Evolutionary conservation across 2,113 vertebrate species (phyloP), one percentile per base, ranked within the genome.

Genomic region (Argyrosomus japonicus): DNA sequence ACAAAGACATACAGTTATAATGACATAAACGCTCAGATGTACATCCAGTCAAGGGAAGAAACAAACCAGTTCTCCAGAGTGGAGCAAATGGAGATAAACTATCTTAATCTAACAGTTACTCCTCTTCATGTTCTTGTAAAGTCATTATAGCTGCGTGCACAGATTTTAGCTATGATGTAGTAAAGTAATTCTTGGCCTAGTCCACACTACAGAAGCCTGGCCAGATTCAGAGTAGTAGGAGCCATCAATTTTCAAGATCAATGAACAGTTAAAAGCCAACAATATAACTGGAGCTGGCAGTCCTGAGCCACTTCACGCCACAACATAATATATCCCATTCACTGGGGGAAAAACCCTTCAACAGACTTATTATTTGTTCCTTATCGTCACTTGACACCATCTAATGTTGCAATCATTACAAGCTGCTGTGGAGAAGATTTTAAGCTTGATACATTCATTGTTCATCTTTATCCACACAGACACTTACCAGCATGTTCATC

Each of bases 401-500:
- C 19, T 50, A 54, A 60, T 54, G 27, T 1, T 17, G 10, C 4
- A 21, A 47, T 47, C 29, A 43, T 12, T 65, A 14, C 25, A 40
- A 58, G 32, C 10, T 69, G 56, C 4, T 75, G 40, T 60, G n/a
- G 45, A 47, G 3, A 48, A 40, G 6, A 57, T 13, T 48, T 7
- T 47, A 54, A 58, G 29, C 48, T 69, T 36, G 25, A 77, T 23
- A 36, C 23, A 70, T 57, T 75, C 32, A 19, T 57, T 18, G 62
- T 57, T 14, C 5, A 48, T 83, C 17, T 7, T 65, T 15, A 75
- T 68, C 17, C 65, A 77, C 89, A 61, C 82, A 87, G n/a, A 47
- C 91, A 98, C 97, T 98, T 96, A 99, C 97, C 97, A 90, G 93
- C 86, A 63, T 68, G 32, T 90, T 91, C 92, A 91, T 95, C 96